A percentile compares a stretch with the other conserved stretches of the same genome.
These are phyloP conservation scores for Syngnathus rostellatus DNA, from an alignment of 2,797 vertebrate genomes.

Conservation along the genomic window DNA sequence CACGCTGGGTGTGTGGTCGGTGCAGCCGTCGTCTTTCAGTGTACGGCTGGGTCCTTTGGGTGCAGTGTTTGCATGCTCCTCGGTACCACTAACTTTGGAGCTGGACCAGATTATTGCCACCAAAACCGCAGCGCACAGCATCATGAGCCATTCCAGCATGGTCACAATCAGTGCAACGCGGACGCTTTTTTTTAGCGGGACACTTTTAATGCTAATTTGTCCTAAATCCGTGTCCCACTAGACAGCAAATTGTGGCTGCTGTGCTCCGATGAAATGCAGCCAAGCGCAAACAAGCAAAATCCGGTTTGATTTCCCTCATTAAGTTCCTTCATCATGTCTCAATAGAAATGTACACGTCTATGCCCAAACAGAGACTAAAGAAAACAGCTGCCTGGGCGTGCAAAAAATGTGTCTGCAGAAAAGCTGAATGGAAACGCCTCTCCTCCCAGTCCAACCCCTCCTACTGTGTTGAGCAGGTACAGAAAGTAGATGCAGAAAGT, in stretches of 20 bases:
- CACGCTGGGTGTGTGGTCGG: conserved; percentile 29
- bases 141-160: conserved; percentile 66
- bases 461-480: not conserved
- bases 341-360: not conserved
- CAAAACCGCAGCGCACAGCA: conserved; percentile 59
- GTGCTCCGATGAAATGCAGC: not conserved
- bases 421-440: not conserved
- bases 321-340: not conserved
- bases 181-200: not conserved
- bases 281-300: not conserved
- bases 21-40: conserved; percentile 3
- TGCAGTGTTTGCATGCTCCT: not conserved
- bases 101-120: conserved; percentile 60
- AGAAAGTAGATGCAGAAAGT: not conserved
- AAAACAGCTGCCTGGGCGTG: not conserved
- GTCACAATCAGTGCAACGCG: not conserved
- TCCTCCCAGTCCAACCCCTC: not conserved
- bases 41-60: not conserved
- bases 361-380: not conserved
- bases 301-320: not conserved
- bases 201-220: not conserved
- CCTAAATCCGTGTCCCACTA: not conserved
- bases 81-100: conserved; percentile 44
- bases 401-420: not conserved
- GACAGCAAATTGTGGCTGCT: not conserved